phyloP scores from a whole-genome alignment of 2,113 vertebrate genomes.

The Antidorcas marsupialis region DNA sequence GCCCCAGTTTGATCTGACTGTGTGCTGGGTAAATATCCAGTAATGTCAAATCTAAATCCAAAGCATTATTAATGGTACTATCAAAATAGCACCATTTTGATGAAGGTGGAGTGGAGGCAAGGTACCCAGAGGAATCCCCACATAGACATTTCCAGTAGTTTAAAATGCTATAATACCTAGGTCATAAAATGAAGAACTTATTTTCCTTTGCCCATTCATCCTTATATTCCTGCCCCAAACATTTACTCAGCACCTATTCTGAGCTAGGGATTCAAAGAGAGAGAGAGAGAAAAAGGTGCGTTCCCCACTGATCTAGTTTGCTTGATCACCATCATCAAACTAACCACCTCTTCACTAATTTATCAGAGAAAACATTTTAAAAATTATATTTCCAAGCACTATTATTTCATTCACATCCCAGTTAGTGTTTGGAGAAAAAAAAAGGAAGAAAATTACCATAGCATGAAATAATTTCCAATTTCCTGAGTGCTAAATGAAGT shows the following conservation, averaged over 20 bases:
- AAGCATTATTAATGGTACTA: background rate
- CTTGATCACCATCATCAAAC: background rate
- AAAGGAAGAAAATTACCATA: background rate
- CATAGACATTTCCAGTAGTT: background rate
- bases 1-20: background rate
- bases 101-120: accelerated
- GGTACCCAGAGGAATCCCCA: background rate
- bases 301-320: background rate
- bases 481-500: conserved; percentile 28
- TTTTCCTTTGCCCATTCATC: background rate
- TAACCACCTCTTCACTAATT: background rate
- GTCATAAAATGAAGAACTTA: background rate
- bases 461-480: conserved; percentile 39
- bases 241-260: background rate
- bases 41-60: background rate
- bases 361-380: background rate
- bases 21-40: background rate
- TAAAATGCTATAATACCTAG: background rate
- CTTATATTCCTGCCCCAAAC: background rate
- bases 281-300: background rate
- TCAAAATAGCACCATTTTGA: background rate
- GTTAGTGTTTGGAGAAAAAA: background rate
- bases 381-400: background rate
- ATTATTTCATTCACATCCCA: background rate
- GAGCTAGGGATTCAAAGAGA: background rate